Conservation (phyloP, 1,140 invertebrate species). For the Eumaeus atala region DNA sequence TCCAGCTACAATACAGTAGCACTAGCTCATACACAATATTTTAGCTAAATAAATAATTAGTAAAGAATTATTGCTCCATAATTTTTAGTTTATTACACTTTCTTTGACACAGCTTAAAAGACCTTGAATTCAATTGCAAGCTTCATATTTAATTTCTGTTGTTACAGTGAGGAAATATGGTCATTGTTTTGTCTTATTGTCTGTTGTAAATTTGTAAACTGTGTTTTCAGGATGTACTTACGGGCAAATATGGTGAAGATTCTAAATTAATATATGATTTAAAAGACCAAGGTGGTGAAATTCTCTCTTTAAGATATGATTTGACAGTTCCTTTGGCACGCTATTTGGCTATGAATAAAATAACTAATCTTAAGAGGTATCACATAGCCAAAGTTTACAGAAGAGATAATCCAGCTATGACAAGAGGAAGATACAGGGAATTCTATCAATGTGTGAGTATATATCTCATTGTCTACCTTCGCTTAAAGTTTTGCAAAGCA, state of each 20-base stretch:
- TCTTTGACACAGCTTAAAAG: no score
- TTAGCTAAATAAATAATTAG: no score
- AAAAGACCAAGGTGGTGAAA: constrained; percentile 98
- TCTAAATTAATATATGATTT: constrained; percentile 99
- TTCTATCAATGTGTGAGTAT: constrained; percentile 99
- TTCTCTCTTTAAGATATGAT: constrained; percentile 92
- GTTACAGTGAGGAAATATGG: no score
- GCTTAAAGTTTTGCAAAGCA: no score
- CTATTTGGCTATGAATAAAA: constrained; percentile 98
- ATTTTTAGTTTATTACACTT: no score
- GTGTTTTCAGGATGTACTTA: constrained; percentile 90
- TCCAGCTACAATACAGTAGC: no score
- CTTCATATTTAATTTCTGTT: not conserved
- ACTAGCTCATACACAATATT: no score
- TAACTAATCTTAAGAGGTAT: constrained; percentile 94
- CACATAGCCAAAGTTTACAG: constrained; percentile 98
- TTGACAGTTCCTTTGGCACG: constrained; percentile 97
- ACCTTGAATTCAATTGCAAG: no score
- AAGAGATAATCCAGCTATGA: constrained; percentile 97
- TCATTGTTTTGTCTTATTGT: not conserved
- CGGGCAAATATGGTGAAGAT: constrained; percentile 99
- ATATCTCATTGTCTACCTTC: no score
- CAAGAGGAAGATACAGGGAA: constrained; percentile 95
- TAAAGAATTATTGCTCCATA: no score
- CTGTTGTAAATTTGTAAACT: not conserved